These are phyloP conservation scores for Drosophila setifemur DNA, from an alignment of 1,140 invertebrate genomes.

Conservation along the genomic window DNA sequence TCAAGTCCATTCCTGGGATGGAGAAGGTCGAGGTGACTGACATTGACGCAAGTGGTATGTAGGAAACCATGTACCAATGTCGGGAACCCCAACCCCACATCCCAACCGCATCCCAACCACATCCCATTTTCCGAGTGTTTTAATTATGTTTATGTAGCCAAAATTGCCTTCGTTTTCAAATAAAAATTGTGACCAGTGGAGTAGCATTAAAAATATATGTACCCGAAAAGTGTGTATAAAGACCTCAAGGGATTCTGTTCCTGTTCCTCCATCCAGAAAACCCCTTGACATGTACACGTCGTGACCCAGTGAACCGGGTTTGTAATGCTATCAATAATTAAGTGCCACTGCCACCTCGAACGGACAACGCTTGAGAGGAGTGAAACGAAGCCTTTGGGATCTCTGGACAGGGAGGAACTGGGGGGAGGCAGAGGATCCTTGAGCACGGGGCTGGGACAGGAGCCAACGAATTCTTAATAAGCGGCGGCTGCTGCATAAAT, in stretches of 20 bases:
- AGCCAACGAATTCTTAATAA: slow-evolving; percentile 71
- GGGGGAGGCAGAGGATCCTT: not conserved
- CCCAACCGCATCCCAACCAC: not conserved
- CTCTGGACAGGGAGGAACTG: not conserved
- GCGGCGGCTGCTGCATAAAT: slow-evolving; percentile 75
- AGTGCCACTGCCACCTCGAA: slow-evolving; percentile 71
- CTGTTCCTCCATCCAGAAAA: not conserved
- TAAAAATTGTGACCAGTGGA: slow-evolving; percentile 40
- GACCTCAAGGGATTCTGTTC: slow-evolving; percentile 22
- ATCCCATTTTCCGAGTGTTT: not conserved
- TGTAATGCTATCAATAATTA: slow-evolving; percentile 81
- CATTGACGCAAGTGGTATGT: slow-evolving; percentile 46
- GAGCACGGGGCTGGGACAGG: slow-evolving; percentile 5
- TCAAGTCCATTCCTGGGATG: slow-evolving; percentile 62
- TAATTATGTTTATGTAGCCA: not conserved
- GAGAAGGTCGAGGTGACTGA: slow-evolving; percentile 60
- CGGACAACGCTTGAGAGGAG: slow-evolving; percentile 32
- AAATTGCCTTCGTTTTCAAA: slow-evolving; percentile 25
- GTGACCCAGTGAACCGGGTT: slow-evolving; percentile 70
- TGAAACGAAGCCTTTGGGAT: not conserved
- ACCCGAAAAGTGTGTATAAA: too few relatives aligned
- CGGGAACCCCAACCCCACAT: too few relatives aligned
- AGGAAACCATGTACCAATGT: not conserved
- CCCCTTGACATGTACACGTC: slow-evolving; percentile 38
- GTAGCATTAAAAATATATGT: too few relatives aligned